Evolutionary conservation across 2,113 vertebrate genomes (phyloP).

Genomic region (Rhombomys opimus): DNA sequence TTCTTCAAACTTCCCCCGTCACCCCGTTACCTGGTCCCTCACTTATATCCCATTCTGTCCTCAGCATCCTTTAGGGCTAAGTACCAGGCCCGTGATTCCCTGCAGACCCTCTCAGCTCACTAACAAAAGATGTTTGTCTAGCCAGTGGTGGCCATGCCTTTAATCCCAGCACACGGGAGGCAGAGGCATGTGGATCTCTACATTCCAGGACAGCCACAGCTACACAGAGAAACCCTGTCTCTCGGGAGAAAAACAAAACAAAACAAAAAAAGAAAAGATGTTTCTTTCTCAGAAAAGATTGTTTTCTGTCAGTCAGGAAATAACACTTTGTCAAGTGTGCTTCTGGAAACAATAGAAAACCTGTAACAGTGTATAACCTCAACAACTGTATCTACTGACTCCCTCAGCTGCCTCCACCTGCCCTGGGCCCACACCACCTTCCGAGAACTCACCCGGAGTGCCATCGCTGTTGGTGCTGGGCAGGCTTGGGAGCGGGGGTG

Average conservation of each 20-base stretch:
- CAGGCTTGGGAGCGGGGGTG: slow-evolving; percentile 82
- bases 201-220: not conserved
- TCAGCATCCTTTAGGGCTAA: not conserved
- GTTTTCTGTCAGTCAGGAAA: not conserved
- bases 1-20: not conserved
- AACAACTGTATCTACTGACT: not conserved
- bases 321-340: not conserved
- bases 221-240: not conserved
- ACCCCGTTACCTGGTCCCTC: too few relatives aligned
- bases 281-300: not conserved
- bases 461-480: slow-evolving; percentile 67
- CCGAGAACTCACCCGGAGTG: slow-evolving; percentile 70
- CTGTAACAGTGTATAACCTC: fast-evolving
- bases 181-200: not conserved
- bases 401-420: not conserved
- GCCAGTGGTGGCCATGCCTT: not conserved
- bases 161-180: not conserved
- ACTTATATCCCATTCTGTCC: not conserved
- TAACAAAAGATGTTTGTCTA: not conserved
- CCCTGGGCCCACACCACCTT: not conserved
- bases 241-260: not conserved
- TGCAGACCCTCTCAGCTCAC: not conserved
- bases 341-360: fast-evolving
- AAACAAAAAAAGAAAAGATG: not conserved
- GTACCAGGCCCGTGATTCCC: not conserved